Conservation (phyloP, 1,140 invertebrate genomes). For the Drosophila teissieri region DNA sequence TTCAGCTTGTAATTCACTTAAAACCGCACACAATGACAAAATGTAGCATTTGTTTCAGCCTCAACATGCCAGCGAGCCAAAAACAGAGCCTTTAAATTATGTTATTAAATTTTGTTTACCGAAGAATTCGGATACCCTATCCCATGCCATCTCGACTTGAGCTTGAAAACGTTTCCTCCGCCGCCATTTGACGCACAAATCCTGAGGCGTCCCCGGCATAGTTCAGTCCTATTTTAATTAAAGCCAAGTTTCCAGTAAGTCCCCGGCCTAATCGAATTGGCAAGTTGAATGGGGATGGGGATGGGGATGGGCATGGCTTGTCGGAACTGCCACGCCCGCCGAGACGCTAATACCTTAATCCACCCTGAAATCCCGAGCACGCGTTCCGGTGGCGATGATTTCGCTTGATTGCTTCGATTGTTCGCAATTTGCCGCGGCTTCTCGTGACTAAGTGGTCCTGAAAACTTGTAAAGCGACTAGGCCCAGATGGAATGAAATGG, state of each 20-base stretch:
- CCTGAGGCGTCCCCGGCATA: slow-evolving; percentile 17
- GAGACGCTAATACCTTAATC: slow-evolving; percentile 58
- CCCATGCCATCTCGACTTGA: slow-evolving; percentile 4
- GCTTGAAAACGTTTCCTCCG: slow-evolving; percentile 31
- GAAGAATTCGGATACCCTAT: slow-evolving; percentile 14
- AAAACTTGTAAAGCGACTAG: slow-evolving; percentile 47
- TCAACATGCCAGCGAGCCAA: slow-evolving; percentile 1
- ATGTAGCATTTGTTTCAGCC: slow-evolving; percentile 41
- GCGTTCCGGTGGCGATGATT: slow-evolving; percentile 66
- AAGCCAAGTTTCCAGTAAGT: slow-evolving; percentile 40
- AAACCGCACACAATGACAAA: slow-evolving; percentile 74
- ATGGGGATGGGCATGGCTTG: slow-evolving; percentile 26
- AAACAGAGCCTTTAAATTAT: slow-evolving; percentile 54
- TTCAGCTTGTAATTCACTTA: slow-evolving; percentile 78
- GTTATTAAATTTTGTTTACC: slow-evolving; percentile 57
- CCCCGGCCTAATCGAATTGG: slow-evolving; percentile 62
- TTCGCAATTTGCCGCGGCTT: slow-evolving; percentile 56
- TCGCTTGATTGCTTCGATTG: slow-evolving; percentile 80
- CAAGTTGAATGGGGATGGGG: slow-evolving; percentile 35
- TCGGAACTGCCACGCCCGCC: slow-evolving; percentile 29
- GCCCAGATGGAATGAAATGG: slow-evolving; percentile 25
- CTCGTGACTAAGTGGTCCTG: slow-evolving; percentile 34
- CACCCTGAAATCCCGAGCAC: slow-evolving; percentile 66
- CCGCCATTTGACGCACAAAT: slow-evolving; percentile 50
- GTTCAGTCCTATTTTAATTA: slow-evolving; percentile 52